These are phyloP conservation scores for Tauraco erythrolophus DNA, from an alignment of 2,113 vertebrate genomes.

Conservation along the genomic window DNA sequence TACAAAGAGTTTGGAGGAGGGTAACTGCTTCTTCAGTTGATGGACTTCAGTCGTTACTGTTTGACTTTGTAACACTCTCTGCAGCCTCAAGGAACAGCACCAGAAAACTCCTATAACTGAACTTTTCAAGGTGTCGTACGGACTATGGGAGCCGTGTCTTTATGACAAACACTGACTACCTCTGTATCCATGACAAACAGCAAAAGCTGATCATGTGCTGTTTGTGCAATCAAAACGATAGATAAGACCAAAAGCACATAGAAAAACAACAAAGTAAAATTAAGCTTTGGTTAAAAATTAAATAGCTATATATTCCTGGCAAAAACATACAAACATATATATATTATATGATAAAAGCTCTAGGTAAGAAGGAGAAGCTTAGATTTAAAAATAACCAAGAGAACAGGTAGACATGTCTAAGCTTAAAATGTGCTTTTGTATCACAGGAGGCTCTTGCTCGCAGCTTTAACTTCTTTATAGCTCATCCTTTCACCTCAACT, in stretches of 20 bases:
- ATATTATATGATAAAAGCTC: not conserved
- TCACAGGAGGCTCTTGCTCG: not conserved
- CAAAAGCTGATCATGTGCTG: not conserved
- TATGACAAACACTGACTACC: not conserved
- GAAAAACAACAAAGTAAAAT: not conserved
- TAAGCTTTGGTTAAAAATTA: conserved; percentile 53
- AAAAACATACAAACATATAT: not conserved
- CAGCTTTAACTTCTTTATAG: not conserved
- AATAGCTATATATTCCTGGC: not conserved
- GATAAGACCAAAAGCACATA: not conserved
- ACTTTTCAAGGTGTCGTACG: not conserved
- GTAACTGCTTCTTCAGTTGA: not conserved
- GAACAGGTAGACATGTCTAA: not conserved
- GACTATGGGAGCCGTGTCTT: not conserved
- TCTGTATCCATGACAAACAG: not conserved
- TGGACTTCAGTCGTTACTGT: not conserved
- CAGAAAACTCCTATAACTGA: not conserved
- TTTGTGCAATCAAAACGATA: not conserved
- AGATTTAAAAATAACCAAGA: not conserved
- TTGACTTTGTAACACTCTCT: not conserved
- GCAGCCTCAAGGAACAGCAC: not conserved
- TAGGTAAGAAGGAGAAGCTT: not conserved
- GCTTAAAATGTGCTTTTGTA: not conserved
- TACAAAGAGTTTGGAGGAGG: not conserved
- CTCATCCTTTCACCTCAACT: not conserved